Base-by-base conservation (phyloP, 2,888 invertebrate genomes). In the Drosophila nigritarsus region DNA sequence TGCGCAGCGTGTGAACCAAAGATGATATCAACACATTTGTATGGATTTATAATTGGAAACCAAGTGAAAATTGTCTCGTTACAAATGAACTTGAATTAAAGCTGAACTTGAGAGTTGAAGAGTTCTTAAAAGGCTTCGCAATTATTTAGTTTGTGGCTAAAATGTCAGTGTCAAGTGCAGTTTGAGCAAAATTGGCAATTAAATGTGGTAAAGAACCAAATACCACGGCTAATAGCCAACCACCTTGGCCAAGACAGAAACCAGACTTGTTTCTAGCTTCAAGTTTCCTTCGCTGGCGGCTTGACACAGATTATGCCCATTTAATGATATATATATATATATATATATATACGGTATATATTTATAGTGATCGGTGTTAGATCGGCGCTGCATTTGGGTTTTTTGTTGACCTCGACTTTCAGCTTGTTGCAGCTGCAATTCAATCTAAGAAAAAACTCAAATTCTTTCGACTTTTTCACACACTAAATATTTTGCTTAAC, bases 321-420 rank as follows among this genome's bases (percentile, higher is more conserved):
- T 18, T 11, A 54, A 8, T 24, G n/a, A n/a, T 34, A 32, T 30
- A 51, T 20, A 11, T 29, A 27, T 9, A 50, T 32, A 32, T 32
- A 20, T 20, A 13, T 29, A 9, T 6, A 50, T 34, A 24, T 34
- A 24, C 32, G 3, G 1, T 32, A 32, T 32, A 32, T 32, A 83
- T 87, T 83, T 32, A 32, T 11, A 83, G 84, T 83, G 75, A n/a
- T n/a, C n/a, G n/a, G n/a, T n/a, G 69, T 58, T 63, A 45, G 71
- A 83, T 73, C 69, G 64, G 58, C 30, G 38, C 66, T 87, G 85
- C 83, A 78, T 82, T 83, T 85, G 85, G 82, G 75, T 80, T 88
- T 87, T 86, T 51, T 82, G 71, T 77, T 73, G 85, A 67, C 86
- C 89, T 89, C 83, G 82, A 83, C 89, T 89, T 85, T 85, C 78